Evolutionary conservation across 2,113 vertebrate genomes (phyloP).

Genomic region (Zingel zingel): DNA sequence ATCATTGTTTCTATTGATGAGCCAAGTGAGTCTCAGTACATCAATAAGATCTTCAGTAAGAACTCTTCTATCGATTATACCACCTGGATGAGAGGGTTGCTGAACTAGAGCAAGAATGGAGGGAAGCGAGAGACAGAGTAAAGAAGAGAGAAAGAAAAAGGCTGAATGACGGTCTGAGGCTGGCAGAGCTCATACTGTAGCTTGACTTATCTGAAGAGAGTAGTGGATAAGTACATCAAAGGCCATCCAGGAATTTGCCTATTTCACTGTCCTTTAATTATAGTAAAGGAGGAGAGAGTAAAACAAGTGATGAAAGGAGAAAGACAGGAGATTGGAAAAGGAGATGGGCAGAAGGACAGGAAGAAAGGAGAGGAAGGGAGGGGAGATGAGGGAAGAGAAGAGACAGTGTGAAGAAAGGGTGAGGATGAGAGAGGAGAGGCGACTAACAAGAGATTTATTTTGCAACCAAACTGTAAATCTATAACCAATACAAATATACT

Average conservation of each 20-base stretch:
- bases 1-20: slow-evolving; percentile 72
- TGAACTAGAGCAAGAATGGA: slow-evolving; percentile 43
- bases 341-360: neutral
- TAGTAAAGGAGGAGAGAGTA: slow-evolving; percentile 50
- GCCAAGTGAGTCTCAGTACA: slow-evolving; percentile 54
- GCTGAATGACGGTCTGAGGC: slow-evolving; percentile 2
- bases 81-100: slow-evolving; percentile 39
- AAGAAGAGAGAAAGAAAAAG: slow-evolving; percentile 11
- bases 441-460: neutral
- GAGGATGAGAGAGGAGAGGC: neutral
- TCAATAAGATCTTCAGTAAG: slow-evolving; percentile 71
- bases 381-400: neutral
- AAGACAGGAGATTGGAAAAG: slow-evolving; percentile 23
- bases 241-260: slow-evolving; percentile 29
- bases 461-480: neutral
- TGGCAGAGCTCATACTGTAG: slow-evolving; percentile 1
- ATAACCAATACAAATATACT: neutral
- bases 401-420: no score
- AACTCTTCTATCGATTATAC: slow-evolving; percentile 69
- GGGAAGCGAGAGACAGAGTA: slow-evolving; percentile 14
- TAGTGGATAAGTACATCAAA: slow-evolving; percentile 45
- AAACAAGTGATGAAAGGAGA: slow-evolving; percentile 18
- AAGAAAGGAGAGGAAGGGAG: neutral
- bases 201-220: slow-evolving; percentile 24
- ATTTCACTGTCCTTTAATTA: slow-evolving; percentile 40